Evolutionary conservation across 2,888 invertebrate species (phyloP).

Genomic region (Malthinus seriepunctatus): DNA sequence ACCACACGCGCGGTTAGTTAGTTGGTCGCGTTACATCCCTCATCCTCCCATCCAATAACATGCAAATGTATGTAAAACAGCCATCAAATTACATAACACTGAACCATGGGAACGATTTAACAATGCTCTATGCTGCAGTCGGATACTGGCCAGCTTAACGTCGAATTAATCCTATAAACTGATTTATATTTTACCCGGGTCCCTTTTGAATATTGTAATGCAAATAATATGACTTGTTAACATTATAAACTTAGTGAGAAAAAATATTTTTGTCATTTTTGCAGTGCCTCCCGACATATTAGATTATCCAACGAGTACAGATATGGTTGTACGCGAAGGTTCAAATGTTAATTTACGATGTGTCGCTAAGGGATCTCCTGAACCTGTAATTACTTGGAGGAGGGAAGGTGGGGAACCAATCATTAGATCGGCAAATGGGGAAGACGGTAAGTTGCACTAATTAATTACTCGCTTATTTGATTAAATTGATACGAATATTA

Average conservation of each 20-base stretch:
- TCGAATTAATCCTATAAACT: constrained; percentile 39
- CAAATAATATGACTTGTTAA: constrained; percentile 24
- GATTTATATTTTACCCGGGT: constrained; percentile 37
- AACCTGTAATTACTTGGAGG: constrained; percentile 85
- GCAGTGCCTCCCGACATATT: constrained; percentile 81
- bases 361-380: constrained; percentile 85
- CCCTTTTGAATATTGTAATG: constrained; percentile 29
- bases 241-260: constrained; percentile 22
- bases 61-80: constrained; percentile 54
- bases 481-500: too few species aligned
- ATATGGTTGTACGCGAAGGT: constrained; percentile 86
- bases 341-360: constrained; percentile 84
- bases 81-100: constrained; percentile 52
- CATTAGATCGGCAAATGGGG: constrained; percentile 70
- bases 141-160: constrained; percentile 33
- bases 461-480: not conserved
- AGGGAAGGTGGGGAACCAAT: constrained; percentile 74
- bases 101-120: constrained; percentile 43
- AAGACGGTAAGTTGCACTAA: constrained; percentile 61
- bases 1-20: constrained; percentile 39
- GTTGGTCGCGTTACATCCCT: constrained; percentile 36
- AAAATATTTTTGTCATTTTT: too few species aligned
- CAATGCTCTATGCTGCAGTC: constrained; percentile 36
- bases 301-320: constrained; percentile 79
- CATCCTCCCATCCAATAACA: constrained; percentile 48